Base-by-base conservation (phyloP, 2,888 invertebrate genomes). In the Proisotoma minuta region DNA sequence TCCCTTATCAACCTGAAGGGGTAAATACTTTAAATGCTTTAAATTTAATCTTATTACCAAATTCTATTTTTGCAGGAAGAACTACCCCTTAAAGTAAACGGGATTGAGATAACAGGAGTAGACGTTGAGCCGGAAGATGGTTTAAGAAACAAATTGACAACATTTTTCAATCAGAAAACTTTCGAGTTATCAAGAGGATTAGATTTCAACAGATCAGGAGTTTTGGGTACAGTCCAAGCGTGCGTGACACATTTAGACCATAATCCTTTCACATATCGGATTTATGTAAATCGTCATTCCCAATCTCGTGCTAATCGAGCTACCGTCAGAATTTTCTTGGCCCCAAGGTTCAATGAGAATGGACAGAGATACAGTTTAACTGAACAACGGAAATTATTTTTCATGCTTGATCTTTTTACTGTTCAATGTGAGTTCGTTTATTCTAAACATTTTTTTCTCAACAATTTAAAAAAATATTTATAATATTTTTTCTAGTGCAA, bases 151-250 rank as follows among this genome's bases (percentile, higher is more conserved):
- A 15, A 50, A 22, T 78, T 2, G 66, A 90, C 48, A 63, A 90
- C 90, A 0, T 86, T 84, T 78, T 91, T 90, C 89, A 87, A 87
- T 80, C 84, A 87, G 78, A 87, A 87, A 61, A 86, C 87, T 56
- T 82, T 91, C 69, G 87, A 91, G 75, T 77, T 92, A 47, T 84
- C 86, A 0, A 82, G 89, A 1, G 92, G 92, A 0, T 81, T 92
- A 76, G 91, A 91, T 79, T 91, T 91, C 43, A 50, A 50, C 18
- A 43, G 73, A 29, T 65, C 59, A 0, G 53, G 59, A 40, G 47
- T 59, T 10, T 28, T 66, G n/a, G 72, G 72, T 0, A 65, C 75
- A 18, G 70, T 76, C 50, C 69, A 70, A 61, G 70, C 74, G 23
- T 51, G 70, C 47, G 59, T 73, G 24, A 69, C 61, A 5, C 76